phyloP scores from a whole-genome alignment of 2,113 vertebrate species.

The Acinonyx jubatus region DNA sequence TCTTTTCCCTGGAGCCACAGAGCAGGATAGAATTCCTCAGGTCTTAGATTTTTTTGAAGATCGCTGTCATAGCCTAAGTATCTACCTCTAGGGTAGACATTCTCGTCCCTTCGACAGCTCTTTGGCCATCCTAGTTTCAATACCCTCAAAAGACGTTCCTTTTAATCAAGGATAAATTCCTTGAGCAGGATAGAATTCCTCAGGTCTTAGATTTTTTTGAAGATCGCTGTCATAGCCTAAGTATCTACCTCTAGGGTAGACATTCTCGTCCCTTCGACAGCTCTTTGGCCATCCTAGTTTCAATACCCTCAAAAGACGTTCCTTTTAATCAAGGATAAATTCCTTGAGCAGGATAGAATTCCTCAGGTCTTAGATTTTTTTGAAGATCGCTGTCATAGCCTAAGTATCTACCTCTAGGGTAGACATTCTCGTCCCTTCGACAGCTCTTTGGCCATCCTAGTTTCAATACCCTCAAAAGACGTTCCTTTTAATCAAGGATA shows the following conservation, averaged over 20 bases:
- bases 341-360: too few relatives aligned
- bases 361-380: too few relatives aligned
- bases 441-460: too few relatives aligned
- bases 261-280: background rate
- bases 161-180: background rate
- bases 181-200: too few relatives aligned
- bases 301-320: background rate
- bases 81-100: background rate
- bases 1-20: background rate
- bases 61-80: background rate
- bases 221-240: background rate
- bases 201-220: background rate
- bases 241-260: background rate
- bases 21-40: background rate
- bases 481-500: too few relatives aligned
- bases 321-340: background rate
- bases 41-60: background rate
- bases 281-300: background rate
- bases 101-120: background rate
- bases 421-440: too few relatives aligned
- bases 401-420: too few relatives aligned
- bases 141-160: background rate
- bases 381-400: too few relatives aligned
- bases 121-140: background rate
- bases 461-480: too few relatives aligned